Conservation (phyloP, 2,113 vertebrate species). For the Salminus brasiliensis region DNA sequence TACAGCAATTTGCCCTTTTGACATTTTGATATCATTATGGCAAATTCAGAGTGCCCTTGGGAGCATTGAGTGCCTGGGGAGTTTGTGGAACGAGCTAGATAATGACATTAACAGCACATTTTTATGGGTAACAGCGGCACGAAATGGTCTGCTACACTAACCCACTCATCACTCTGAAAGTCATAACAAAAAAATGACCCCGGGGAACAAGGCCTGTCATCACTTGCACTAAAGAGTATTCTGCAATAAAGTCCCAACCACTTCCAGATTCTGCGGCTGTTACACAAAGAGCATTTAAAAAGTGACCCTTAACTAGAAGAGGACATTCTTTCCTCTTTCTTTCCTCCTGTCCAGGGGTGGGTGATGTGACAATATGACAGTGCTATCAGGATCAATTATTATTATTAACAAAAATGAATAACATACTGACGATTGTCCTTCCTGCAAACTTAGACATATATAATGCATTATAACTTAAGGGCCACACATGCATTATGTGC, state of each 20-base stretch:
- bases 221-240: not conserved
- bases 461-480: no score
- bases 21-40: slow-evolving; percentile 66
- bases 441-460: no score
- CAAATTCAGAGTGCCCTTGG: slow-evolving; percentile 45
- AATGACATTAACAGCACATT: slow-evolving; percentile 34
- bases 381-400: no score
- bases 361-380: no score
- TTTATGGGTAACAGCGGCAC: slow-evolving; percentile 53
- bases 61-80: not conserved
- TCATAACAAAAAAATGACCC: not conserved
- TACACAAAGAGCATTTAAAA: not conserved
- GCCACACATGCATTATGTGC: no score
- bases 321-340: not conserved
- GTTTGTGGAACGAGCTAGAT: slow-evolving; percentile 24
- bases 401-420: no score
- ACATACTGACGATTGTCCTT: no score
- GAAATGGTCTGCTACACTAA: slow-evolving; percentile 57
- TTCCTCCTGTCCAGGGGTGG: no score
- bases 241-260: not conserved
- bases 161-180: slow-evolving; percentile 53
- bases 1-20: slow-evolving; percentile 66
- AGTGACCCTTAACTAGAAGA: not conserved
- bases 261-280: not conserved
- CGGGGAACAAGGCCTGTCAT: not conserved